A percentile compares a stretch with the other conserved stretches of the same genome.
These are phyloP conservation scores for Natator depressus DNA, from an alignment of 2,113 vertebrate genomes.

Conservation along the genomic window DNA sequence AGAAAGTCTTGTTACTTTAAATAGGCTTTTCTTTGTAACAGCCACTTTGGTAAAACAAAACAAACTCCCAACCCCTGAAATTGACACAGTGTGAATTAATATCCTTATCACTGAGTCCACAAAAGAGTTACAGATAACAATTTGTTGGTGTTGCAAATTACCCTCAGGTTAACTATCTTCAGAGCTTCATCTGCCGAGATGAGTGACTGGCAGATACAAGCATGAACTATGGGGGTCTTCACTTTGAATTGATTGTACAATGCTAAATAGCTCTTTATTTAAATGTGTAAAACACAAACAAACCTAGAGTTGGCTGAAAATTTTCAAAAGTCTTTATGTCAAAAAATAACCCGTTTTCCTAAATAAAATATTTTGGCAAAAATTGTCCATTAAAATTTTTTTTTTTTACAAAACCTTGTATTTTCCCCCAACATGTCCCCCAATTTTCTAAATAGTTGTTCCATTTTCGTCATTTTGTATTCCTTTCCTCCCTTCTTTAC, in stretches of 20 bases:
- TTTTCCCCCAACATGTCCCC: neutral
- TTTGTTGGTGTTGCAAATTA: neutral
- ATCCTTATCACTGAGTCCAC: neutral
- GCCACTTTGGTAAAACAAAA: neutral
- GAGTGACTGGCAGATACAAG: too few species aligned
- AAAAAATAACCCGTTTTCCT: neutral
- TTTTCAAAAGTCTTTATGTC: neutral
- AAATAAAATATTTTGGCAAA: neutral
- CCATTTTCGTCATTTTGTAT: neutral
- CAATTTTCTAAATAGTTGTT: neutral
- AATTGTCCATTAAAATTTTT: neutral
- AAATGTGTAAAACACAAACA: neutral
- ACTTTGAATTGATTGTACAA: neutral
- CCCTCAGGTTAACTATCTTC: neutral
- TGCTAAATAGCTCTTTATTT: neutral
- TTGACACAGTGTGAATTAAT: neutral
- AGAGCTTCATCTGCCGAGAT: neutral
- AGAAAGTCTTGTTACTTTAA: neutral
- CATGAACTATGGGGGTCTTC: too few species aligned
- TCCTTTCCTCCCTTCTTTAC: neutral
- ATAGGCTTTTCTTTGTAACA: neutral
- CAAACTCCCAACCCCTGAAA: rapidly evolving
- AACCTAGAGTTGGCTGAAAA: neutral
- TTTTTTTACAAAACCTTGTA: neutral
- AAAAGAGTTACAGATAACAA: neutral